Percentiles rank a stretch among this genome's conserved stretches.
phyloP scores from a whole-genome alignment of 2,888 invertebrate genomes.

The Hypercompe scribonia region DNA sequence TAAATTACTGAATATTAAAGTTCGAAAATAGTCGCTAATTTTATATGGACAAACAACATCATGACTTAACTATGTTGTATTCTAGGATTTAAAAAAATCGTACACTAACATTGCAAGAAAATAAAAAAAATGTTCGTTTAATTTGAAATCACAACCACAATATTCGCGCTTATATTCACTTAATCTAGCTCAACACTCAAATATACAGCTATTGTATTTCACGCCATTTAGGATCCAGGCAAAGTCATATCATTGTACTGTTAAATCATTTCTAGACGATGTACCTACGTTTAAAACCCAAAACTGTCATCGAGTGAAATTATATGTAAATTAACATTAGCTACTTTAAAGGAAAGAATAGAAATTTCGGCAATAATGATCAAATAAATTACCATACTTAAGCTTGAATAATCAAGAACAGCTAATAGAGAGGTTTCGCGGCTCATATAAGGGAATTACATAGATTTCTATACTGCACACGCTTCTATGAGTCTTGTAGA shows the following conservation, averaged over 20 bases:
- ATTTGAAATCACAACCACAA: constrained; percentile 46
- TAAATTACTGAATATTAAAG: too few relatives aligned
- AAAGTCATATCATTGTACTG: constrained; percentile 7
- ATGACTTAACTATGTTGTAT: not conserved
- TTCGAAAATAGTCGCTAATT: too few relatives aligned
- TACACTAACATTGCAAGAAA: not conserved
- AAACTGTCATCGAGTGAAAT: too few relatives aligned
- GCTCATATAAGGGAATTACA: not conserved
- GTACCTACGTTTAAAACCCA: too few relatives aligned
- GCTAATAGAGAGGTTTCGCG: not conserved
- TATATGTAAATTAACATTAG: not conserved
- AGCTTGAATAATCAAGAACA: not conserved
- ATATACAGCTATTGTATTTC: constrained; percentile 25
- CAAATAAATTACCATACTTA: too few relatives aligned
- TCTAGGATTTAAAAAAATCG: not conserved
- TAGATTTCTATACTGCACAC: not conserved
- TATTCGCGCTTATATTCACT: constrained; percentile 25
- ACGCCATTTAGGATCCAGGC: not conserved
- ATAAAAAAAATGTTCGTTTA: constrained; percentile 19
- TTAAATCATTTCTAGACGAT: too few relatives aligned
- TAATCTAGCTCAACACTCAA: constrained; percentile 32
- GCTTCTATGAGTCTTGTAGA: not conserved
- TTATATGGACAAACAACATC: too few relatives aligned
- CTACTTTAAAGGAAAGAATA: not conserved
- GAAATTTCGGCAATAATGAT: not conserved